Percentiles rank a stretch among this genome's conserved stretches.
Conservation (phyloP, 2,797 vertebrate species). For the Poeciliopsis gracilis region DNA sequence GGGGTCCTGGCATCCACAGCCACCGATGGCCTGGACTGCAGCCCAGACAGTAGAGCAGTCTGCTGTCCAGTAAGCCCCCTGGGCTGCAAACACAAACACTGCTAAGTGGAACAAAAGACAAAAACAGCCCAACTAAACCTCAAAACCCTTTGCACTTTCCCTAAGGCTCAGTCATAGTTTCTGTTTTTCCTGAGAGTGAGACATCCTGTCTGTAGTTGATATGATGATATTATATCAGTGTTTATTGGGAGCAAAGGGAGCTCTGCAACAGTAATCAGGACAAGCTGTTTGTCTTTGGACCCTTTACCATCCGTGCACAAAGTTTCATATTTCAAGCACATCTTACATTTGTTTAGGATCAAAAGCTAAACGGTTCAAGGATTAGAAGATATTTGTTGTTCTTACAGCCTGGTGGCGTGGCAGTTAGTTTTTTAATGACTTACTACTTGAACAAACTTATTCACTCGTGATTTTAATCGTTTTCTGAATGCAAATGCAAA, state of each 20-base stretch:
- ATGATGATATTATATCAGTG: slow-evolving; percentile 25
- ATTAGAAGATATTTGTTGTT: slow-evolving; percentile 25
- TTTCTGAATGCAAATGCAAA: no score
- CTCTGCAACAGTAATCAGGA: not conserved
- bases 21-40: slow-evolving; percentile 49
- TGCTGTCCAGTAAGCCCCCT: slow-evolving; percentile 57
- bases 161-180: slow-evolving; percentile 20
- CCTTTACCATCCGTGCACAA: slow-evolving; percentile 20
- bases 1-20: slow-evolving; percentile 53
- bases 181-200: slow-evolving; percentile 36
- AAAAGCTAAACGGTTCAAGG: slow-evolving; percentile 17
- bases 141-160: slow-evolving; percentile 29
- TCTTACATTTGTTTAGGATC: slow-evolving; percentile 18
- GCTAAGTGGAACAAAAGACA: slow-evolving; percentile 51
- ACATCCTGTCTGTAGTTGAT: slow-evolving; percentile 41
- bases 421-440: no score
- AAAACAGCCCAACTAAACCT: slow-evolving; percentile 48
- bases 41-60: slow-evolving; percentile 62
- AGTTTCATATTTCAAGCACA: slow-evolving; percentile 12
- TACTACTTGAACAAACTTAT: no score
- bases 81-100: slow-evolving; percentile 53
- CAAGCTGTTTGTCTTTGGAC: slow-evolving; percentile 9
- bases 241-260: slow-evolving; percentile 23
- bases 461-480: no score
- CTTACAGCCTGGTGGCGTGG: slow-evolving; percentile 1